phyloP scores from a whole-genome alignment of 2,888 invertebrate genomes.

The Lycophotia porphyrea region DNA sequence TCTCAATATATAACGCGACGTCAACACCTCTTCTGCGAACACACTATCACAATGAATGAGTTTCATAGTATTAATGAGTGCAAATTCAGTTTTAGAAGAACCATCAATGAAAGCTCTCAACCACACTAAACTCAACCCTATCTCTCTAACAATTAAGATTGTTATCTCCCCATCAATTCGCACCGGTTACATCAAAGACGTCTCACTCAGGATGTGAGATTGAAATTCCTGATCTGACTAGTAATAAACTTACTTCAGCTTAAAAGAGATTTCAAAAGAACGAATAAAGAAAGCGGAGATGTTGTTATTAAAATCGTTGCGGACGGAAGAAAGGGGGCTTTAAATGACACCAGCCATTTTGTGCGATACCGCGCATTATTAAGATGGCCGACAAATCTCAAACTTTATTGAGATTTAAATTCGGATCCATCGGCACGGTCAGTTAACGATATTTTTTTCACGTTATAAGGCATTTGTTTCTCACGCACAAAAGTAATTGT shows the following conservation, averaged over 20 bases:
- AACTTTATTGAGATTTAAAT: conserved; percentile 83
- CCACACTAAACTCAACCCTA: conserved; percentile 69
- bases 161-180: conserved; percentile 61
- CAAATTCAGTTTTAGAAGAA: conserved; percentile 66
- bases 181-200: conserved; percentile 85
- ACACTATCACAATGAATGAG: conserved; percentile 69
- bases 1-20: conserved; percentile 58
- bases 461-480: conserved; percentile 68
- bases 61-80: conserved; percentile 69
- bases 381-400: conserved; percentile 81
- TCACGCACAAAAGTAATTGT: conserved; percentile 47
- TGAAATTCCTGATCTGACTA: conserved; percentile 90
- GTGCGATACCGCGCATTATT: conserved; percentile 60
- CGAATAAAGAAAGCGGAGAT: conserved; percentile 85
- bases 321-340: conserved; percentile 82
- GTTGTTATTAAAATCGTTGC: conserved; percentile 84
- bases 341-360: conserved; percentile 80
- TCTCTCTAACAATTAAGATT: conserved; percentile 61
- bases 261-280: conserved; percentile 87
- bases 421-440: conserved; percentile 66
- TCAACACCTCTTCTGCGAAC: conserved; percentile 60
- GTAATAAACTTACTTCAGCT: conserved; percentile 87
- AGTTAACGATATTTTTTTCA: conserved; percentile 68
- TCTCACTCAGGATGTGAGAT: conserved; percentile 87
- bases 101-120: conserved; percentile 65